These are phyloP conservation scores for Pristionchus japonicus DNA, from an alignment of 2,888 invertebrate genomes.

Conservation along the genomic window DNA sequence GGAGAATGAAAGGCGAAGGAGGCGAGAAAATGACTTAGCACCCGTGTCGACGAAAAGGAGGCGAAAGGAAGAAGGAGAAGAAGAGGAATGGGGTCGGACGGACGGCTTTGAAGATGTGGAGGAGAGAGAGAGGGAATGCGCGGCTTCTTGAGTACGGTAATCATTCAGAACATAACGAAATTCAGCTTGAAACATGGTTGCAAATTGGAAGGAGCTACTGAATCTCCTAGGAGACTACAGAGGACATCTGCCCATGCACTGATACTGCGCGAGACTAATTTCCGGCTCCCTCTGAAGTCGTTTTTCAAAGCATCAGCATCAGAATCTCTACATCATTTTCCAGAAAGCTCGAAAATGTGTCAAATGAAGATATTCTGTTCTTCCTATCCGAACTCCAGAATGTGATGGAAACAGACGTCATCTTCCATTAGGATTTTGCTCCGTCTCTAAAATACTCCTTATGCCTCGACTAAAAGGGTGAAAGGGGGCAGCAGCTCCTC, in stretches of 20 bases:
- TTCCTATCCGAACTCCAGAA: no score
- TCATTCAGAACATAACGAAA: not conserved
- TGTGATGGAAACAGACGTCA: no score
- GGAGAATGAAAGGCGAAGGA: not conserved
- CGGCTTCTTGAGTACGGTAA: not conserved
- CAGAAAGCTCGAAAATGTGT: no score
- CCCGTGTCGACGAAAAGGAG: not conserved
- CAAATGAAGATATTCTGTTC: no score
- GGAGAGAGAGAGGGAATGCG: no score
- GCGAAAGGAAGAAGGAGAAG: not conserved
- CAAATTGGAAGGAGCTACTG: not conserved
- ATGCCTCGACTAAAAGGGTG: not conserved
- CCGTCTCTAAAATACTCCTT: not conserved
- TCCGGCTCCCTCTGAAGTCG: no score
- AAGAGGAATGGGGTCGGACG: constrained; percentile 12
- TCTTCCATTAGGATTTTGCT: no score
- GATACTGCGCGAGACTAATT: not conserved
- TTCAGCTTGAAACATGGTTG: not conserved
- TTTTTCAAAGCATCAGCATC: no score
- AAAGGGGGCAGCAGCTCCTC: not conserved
- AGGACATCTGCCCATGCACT: not conserved
- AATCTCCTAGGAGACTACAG: not conserved
- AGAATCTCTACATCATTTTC: no score
- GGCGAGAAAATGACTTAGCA: constrained; percentile 41
- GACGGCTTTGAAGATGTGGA: not conserved